Base-by-base conservation (phyloP, 2,113 vertebrate species). In the Neoarius graeffei region DNA sequence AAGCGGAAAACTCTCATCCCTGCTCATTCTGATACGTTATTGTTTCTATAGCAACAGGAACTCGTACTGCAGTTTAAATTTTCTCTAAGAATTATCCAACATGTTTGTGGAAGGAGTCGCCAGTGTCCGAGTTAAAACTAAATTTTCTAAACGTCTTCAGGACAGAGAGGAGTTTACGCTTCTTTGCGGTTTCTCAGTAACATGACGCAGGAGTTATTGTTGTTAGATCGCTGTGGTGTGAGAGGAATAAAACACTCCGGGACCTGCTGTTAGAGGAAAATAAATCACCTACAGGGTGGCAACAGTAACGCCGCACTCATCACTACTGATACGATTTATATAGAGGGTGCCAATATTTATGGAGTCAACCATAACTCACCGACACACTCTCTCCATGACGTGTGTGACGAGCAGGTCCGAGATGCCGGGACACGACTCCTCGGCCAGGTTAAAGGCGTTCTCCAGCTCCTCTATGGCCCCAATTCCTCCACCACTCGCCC, bases 381-480 rank as follows among this genome's bases (percentile, higher is more conserved):
- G 96, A 91, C 97, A 96, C 89, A 97, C 96, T 60, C 97, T 94
- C 85, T 97, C 96, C 93, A 97, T 96, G 94, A 97, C 94, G 89
- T 96, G 96, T 20, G 95, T 95, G 91, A 97, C 95, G 86, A 97
- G 94, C 91, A 96, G 95, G 94, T 97, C 97, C 0, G 97, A 96
- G 94, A 97, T 97, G 88, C 97, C 97, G 0, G 97, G 97, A 90
- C 96, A 97, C 87, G 97, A 97, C 92, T 97, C 97, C 92, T 97
- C 97, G 0, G 95, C 95, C 93, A 99, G 95, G 94, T 97, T 98
- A 73, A 99, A 99, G 88, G 98, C 98, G 0, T 99, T 99, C 94
- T 99, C 98, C 94, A 99, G 95, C 94, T 99, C 98, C 93, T 99
- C 98, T 83, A 99, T 97, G 5, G 98, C 97, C 60, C 97, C 97